phyloP scores from a whole-genome alignment of 2,113 vertebrate genomes.

The Elgaria multicarinata region DNA sequence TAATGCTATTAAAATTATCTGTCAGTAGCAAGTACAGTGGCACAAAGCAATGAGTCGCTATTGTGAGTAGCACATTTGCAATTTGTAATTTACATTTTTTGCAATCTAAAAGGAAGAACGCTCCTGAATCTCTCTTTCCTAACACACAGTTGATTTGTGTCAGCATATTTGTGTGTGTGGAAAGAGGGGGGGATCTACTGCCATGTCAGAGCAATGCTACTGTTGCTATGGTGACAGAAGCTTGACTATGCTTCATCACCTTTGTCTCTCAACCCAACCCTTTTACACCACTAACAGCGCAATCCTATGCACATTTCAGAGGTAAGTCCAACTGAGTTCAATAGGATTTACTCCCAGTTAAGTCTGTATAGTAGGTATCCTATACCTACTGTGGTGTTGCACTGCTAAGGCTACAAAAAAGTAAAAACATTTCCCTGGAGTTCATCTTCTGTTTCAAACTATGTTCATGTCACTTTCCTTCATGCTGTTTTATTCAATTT shows the following conservation, averaged over 20 bases:
- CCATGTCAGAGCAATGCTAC: conserved; percentile 77
- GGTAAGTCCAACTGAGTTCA: not conserved
- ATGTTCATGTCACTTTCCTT: conserved; percentile 55
- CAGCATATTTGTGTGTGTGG: conserved; percentile 37
- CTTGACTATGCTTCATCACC: conserved; percentile 80
- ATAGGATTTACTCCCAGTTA: not conserved
- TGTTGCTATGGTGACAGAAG: conserved; percentile 78
- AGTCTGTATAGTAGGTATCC: no score
- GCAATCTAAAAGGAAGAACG: conserved; percentile 39
- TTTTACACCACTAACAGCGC: conserved; percentile 62
- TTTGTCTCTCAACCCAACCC: conserved; percentile 70
- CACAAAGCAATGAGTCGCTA: conserved; percentile 52
- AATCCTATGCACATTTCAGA: no score
- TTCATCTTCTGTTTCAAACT: conserved; percentile 31
- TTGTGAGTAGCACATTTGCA: conserved; percentile 46
- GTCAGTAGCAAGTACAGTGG: conserved; percentile 33
- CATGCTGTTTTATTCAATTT: conserved; percentile 30
- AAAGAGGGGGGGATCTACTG: conserved; percentile 65
- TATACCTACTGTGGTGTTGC: not conserved
- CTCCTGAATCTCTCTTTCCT: conserved; percentile 54
- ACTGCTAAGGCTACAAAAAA: conserved; percentile 54
- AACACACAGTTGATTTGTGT: conserved; percentile 67
- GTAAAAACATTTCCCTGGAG: conserved; percentile 56
- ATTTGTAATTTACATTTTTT: conserved; percentile 51
- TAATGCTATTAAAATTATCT: conserved; percentile 45